phyloP scores from a whole-genome alignment of 1,140 invertebrate species.

The Ceratitis capitata region DNA sequence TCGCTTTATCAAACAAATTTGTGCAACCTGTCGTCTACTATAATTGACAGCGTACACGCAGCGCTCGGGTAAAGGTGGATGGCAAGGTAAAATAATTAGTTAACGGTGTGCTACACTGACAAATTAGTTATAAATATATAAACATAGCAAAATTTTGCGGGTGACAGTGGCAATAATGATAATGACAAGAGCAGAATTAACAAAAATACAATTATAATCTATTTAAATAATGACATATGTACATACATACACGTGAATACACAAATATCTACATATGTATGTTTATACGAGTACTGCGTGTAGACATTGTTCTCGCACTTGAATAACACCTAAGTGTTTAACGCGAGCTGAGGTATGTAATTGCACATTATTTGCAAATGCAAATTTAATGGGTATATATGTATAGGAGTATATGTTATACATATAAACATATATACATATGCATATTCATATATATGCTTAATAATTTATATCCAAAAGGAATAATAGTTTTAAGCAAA shows the following conservation, averaged over 20 bases:
- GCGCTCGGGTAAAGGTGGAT: not conserved
- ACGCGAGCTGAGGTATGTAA: not conserved
- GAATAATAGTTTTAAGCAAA: not conserved
- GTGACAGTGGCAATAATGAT: not conserved
- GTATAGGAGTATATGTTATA: too few species aligned
- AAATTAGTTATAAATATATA: not conserved
- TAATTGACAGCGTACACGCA: not conserved
- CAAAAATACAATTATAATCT: too few species aligned
- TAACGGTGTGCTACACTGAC: not conserved
- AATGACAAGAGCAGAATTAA: not conserved
- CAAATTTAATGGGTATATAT: not conserved
- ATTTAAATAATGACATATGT: too few species aligned
- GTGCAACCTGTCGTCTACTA: not conserved
- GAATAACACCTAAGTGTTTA: not conserved
- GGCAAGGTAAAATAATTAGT: not conserved
- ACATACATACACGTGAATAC: not conserved
- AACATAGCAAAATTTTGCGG: not conserved
- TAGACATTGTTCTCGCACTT: not conserved
- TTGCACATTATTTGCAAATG: not conserved
- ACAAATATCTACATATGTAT: not conserved
- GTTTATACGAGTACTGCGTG: not conserved
- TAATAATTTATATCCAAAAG: not conserved
- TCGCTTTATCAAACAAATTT: not conserved
- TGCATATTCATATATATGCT: not conserved
- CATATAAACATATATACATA: not conserved